These are phyloP conservation scores for Crotalus viridis DNA, from an alignment of 2,113 vertebrate genomes.

Conservation along the genomic window DNA sequence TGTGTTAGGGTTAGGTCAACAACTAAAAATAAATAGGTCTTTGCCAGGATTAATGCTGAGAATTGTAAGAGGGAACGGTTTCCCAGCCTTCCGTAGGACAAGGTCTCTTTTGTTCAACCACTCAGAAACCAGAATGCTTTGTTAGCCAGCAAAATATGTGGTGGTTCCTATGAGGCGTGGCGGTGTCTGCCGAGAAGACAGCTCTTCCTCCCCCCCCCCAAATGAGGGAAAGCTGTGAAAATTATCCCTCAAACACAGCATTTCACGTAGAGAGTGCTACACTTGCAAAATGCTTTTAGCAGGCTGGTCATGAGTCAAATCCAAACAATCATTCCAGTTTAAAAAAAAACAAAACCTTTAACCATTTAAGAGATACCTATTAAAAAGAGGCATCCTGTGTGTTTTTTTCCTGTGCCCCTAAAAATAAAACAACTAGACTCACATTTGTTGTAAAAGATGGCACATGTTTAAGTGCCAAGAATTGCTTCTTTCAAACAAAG, in stretches of 20 bases:
- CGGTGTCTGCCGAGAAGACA: neutral
- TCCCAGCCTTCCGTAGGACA: neutral
- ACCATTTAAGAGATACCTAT: neutral
- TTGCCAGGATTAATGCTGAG: neutral
- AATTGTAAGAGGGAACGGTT: neutral
- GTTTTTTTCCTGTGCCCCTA: neutral
- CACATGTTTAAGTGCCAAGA: neutral
- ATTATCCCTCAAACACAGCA: neutral
- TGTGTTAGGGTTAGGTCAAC: neutral
- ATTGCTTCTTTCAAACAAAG: neutral
- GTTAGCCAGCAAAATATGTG: constrained; percentile 5
- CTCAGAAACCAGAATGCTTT: neutral
- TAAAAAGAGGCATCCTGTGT: neutral
- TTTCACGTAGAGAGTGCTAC: neutral
- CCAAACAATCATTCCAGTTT: neutral
- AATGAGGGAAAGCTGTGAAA: neutral
- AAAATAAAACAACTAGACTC: neutral
- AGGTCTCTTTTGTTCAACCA: constrained; percentile 11
- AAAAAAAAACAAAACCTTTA: neutral
- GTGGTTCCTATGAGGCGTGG: neutral
- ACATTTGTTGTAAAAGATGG: neutral
- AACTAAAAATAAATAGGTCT: neutral
- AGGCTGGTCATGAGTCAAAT: neutral
- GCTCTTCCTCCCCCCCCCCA: neutral
- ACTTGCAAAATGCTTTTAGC: neutral